Conservation (phyloP, 2,797 vertebrate genomes). For the Acanthurus lineatus region DNA sequence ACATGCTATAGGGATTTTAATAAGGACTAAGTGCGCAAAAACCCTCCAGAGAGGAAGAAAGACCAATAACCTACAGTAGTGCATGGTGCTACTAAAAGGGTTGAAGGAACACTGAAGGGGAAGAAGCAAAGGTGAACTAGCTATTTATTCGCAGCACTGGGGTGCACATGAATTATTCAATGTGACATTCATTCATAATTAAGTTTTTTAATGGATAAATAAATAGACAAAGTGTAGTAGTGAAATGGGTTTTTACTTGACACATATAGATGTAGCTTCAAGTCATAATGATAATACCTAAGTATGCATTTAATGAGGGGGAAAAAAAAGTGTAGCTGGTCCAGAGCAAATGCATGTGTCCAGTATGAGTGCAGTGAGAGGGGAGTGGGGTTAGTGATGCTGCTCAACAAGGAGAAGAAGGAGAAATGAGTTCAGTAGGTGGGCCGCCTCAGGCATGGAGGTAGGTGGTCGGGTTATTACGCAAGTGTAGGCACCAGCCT, state of each 20-base stretch:
- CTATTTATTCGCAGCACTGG: conserved; percentile 76
- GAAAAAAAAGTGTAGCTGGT: conserved; percentile 10
- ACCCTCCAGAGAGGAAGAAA: conserved; percentile 76
- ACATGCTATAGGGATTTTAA: conserved; percentile 83
- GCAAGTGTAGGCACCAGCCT: conserved; percentile 39
- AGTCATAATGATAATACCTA: conserved; percentile 63
- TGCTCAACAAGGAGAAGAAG: conserved; percentile 53
- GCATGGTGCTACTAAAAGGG: conserved; percentile 76
- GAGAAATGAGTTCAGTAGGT: conserved; percentile 70
- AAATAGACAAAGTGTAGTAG: conserved; percentile 79
- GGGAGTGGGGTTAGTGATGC: conserved; percentile 43
- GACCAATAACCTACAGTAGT: conserved; percentile 82
- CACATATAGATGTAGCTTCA: conserved; percentile 62
- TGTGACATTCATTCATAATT: conserved; percentile 84
- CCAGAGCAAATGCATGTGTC: conserved; percentile 53
- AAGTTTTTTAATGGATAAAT: conserved; percentile 85
- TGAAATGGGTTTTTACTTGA: conserved; percentile 62
- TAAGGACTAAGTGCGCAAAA: conserved; percentile 81
- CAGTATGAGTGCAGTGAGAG: conserved; percentile 35
- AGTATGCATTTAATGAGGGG: conserved; percentile 64
- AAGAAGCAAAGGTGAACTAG: conserved; percentile 73
- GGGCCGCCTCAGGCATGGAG: conserved; percentile 61
- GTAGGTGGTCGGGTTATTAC: conserved; percentile 49
- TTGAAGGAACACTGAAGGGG: conserved; percentile 79
- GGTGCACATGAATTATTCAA: conserved; percentile 84